Evolutionary conservation across 1,140 invertebrate species (phyloP).

Genomic region (Caenorhabditis tropicalis): DNA sequence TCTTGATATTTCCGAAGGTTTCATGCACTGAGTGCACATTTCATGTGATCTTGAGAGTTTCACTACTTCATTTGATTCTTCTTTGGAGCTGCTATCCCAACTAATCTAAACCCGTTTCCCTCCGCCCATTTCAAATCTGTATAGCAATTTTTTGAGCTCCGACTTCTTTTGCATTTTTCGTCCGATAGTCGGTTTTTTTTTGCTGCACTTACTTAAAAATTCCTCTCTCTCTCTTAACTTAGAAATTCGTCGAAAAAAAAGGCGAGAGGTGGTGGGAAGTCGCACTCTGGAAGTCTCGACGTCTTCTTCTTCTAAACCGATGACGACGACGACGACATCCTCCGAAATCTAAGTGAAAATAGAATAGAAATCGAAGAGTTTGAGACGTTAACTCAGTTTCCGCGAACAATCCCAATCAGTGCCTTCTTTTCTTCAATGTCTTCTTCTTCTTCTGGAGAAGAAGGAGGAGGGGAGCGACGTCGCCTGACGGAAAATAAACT

Average conservation of each 20-base stretch:
- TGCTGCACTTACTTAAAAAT: background rate
- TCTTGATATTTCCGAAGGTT: too few relatives aligned
- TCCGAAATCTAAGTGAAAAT: background rate
- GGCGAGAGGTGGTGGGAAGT: constrained; percentile 1
- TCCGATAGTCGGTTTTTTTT: background rate
- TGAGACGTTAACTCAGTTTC: constrained; percentile 26
- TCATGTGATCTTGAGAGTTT: too few relatives aligned
- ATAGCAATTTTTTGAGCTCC: background rate
- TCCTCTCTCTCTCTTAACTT: background rate
- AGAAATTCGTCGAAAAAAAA: constrained; percentile 7
- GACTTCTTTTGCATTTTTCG: background rate
- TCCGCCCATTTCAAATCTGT: too few relatives aligned
- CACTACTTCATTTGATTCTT: too few relatives aligned
- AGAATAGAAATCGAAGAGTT: background rate
- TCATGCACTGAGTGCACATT: too few relatives aligned
- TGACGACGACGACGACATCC: constrained; percentile 11
- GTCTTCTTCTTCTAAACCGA: background rate
- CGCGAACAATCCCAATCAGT: constrained; percentile 41
- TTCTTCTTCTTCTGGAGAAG: background rate
- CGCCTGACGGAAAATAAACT: background rate
- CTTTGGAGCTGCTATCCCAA: too few relatives aligned
- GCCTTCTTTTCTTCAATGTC: background rate
- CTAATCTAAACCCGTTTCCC: too few relatives aligned
- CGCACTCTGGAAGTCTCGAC: background rate
- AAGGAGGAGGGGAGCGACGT: background rate